Conservation (phyloP, 2,113 vertebrate species). For the Phasianus colchicus region DNA sequence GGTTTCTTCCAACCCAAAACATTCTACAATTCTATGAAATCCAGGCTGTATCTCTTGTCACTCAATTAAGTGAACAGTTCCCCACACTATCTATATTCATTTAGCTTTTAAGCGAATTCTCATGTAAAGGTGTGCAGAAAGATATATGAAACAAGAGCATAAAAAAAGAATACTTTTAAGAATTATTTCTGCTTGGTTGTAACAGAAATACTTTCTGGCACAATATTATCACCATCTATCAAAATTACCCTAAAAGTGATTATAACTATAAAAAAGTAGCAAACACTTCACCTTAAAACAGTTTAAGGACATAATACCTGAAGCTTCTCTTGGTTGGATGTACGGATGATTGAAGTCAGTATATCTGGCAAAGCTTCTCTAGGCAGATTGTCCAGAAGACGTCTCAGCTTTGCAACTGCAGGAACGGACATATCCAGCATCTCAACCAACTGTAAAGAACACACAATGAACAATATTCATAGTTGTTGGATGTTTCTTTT, state of each 20-base stretch:
- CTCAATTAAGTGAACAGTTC: not conserved
- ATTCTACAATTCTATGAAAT: not conserved
- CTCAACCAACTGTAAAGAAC: constrained; percentile 84
- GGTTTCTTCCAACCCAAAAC: no score
- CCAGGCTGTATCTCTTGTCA: not conserved
- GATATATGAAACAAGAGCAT: not conserved
- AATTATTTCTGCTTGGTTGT: not conserved
- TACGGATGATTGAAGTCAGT: constrained; percentile 93
- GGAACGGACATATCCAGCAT: constrained; percentile 97
- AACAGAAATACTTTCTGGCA: not conserved
- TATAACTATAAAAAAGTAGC: not conserved
- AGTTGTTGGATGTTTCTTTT: not conserved
- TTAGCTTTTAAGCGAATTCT: not conserved
- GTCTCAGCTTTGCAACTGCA: constrained; percentile 92
- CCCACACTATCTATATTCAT: not conserved
- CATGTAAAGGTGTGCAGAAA: not conserved
- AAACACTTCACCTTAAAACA: not conserved
- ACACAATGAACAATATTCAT: not conserved
- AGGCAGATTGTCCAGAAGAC: constrained; percentile 92
- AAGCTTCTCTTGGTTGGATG: constrained; percentile 94
- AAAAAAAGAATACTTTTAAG: not conserved
- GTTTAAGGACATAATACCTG: constrained; percentile 80
- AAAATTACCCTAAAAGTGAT: not conserved
- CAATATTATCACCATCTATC: not conserved
- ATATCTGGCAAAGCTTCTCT: constrained; percentile 93